Percentiles rank a stretch among this genome's conserved stretches.
These are phyloP conservation scores for Nesidiocoris tenuis DNA, from an alignment of 2,888 invertebrate genomes.

Conservation along the genomic window DNA sequence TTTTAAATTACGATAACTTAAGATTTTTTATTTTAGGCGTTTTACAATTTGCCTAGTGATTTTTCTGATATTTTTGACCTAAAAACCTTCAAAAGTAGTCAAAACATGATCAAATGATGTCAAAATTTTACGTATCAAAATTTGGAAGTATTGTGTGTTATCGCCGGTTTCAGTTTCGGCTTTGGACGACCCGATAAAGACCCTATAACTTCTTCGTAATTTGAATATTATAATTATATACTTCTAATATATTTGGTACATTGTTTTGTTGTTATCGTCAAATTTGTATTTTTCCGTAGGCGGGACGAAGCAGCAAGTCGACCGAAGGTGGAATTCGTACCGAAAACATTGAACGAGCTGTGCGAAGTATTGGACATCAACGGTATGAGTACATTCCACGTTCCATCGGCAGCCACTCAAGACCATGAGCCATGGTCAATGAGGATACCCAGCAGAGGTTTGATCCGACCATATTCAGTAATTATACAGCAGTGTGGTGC, in stretches of 20 bases:
- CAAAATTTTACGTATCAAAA: no score
- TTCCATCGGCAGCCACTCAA: slow-evolving; percentile 43
- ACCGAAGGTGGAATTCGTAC: slow-evolving; percentile 87
- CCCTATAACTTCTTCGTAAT: not conserved
- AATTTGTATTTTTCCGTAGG: slow-evolving; percentile 57
- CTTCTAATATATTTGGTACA: not conserved
- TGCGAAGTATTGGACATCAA: slow-evolving; percentile 75
- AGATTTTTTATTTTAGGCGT: no score
- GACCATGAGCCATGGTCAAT: slow-evolving; percentile 46
- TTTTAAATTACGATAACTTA: no score
- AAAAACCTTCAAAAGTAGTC: no score
- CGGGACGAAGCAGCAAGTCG: slow-evolving; percentile 86
- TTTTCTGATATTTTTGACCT: no score
- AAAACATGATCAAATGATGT: no score
- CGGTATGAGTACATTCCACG: slow-evolving; percentile 59
- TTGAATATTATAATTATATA: not conserved
- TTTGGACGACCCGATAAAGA: not conserved
- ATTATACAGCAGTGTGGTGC: slow-evolving; percentile 43
- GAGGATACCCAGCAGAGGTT: slow-evolving; percentile 39
- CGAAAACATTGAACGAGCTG: slow-evolving; percentile 85
- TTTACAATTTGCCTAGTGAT: no score
- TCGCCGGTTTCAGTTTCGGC: no score
- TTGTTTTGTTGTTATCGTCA: not conserved
- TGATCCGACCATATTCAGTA: slow-evolving; percentile 1
- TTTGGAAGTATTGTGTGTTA: no score